A percentile compares a stretch with the other conserved stretches of the same genome.
Conservation (phyloP, 2,797 vertebrate genomes). For the Clarias fuscus region DNA sequence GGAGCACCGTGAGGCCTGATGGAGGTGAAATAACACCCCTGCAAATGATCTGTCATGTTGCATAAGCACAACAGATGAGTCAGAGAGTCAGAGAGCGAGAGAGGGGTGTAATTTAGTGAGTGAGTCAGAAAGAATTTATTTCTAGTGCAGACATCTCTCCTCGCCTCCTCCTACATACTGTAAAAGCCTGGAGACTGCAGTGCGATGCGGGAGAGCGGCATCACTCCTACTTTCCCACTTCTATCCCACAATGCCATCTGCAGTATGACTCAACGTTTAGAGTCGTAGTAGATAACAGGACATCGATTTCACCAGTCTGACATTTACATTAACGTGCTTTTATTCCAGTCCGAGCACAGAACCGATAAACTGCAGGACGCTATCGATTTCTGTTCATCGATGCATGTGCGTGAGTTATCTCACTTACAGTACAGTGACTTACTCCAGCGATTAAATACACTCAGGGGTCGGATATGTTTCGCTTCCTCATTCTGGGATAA, state of each 20-base stretch:
- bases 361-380: not conserved
- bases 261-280: not conserved
- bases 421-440: too few species aligned
- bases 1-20: not conserved
- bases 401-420: not conserved
- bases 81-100: slow-evolving; percentile 3
- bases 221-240: not conserved
- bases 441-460: not conserved
- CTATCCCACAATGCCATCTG: not conserved
- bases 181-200: slow-evolving; percentile 11
- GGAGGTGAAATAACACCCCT: slow-evolving; percentile 9
- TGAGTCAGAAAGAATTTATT: slow-evolving; percentile 17
- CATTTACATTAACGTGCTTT: not conserved
- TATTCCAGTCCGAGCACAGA: not conserved
- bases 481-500: not conserved
- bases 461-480: not conserved
- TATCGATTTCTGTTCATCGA: not conserved
- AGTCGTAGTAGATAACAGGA: not conserved
- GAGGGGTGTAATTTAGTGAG: not conserved
- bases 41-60: slow-evolving; percentile 4
- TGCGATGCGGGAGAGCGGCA: not conserved
- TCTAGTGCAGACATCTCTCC: slow-evolving; percentile 11
- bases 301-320: not conserved
- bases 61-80: slow-evolving; percentile 26
- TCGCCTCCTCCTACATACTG: slow-evolving; percentile 11